Evolutionary conservation across 2,888 invertebrate species (phyloP).

Genomic region (Mylabris sibirica): DNA sequence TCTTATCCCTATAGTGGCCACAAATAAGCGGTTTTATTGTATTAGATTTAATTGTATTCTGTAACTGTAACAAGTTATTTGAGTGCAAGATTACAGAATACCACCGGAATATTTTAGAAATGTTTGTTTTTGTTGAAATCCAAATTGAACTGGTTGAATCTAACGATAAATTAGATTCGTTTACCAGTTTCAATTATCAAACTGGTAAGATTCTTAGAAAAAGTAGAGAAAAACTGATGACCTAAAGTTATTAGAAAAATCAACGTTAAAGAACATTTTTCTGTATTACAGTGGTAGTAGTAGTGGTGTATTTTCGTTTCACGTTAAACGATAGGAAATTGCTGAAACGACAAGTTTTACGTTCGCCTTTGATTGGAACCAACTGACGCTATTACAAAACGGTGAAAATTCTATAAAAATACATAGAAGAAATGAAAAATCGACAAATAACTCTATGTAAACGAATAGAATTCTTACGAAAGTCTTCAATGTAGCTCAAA

Average conservation of each 20-base stretch:
- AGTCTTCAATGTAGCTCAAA: not conserved
- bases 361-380: conserved; percentile 4
- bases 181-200: not conserved
- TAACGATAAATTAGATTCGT: not conserved
- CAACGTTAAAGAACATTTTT: not conserved
- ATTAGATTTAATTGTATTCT: not conserved
- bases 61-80: no score
- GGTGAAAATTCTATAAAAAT: not conserved
- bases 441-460: not conserved
- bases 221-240: not conserved
- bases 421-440: not conserved
- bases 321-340: conserved; percentile 1
- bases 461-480: not conserved
- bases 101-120: not conserved
- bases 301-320: not conserved
- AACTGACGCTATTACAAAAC: not conserved
- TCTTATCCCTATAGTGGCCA: no score
- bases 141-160: not conserved
- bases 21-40: no score
- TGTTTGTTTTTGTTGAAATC: not conserved
- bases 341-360: conserved; percentile 9
- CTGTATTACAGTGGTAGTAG: not conserved
- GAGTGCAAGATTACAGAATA: no score
- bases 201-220: not conserved
- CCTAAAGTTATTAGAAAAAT: conserved; percentile 2